phyloP scores from a whole-genome alignment of 2,797 vertebrate species.

The Okamejei kenojei region DNA sequence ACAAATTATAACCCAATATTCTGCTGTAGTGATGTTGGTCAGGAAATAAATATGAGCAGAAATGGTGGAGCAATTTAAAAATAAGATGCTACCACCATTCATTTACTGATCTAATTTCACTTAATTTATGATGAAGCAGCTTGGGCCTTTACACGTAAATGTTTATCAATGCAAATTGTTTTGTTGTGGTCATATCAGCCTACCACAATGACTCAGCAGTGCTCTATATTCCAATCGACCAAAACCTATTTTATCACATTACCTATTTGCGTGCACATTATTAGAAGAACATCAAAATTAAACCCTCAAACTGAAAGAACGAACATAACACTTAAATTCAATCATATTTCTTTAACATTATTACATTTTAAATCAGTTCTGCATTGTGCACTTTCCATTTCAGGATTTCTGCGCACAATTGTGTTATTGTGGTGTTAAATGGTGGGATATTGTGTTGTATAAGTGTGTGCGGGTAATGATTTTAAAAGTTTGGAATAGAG shows the following conservation, averaged over 20 bases:
- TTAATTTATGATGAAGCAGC: too few species aligned
- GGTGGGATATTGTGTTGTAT: not conserved
- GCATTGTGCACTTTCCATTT: not conserved
- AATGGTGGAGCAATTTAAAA: too few species aligned
- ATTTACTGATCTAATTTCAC: not conserved
- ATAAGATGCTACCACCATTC: not conserved
- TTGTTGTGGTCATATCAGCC: too few species aligned
- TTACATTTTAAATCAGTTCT: not conserved
- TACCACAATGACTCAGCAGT: not conserved
- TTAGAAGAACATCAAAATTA: not conserved
- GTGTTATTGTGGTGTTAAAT: too few species aligned
- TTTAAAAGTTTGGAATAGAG: not conserved
- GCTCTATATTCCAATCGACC: not conserved
- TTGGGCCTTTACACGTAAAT: not conserved
- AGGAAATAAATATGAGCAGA: too few species aligned
- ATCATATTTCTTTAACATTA: not conserved
- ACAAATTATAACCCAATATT: too few species aligned
- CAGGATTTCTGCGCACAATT: not conserved
- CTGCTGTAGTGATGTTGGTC: too few species aligned
- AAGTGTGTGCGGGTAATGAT: not conserved
- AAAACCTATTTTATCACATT: not conserved
- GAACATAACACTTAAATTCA: not conserved
- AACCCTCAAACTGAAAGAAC: not conserved
- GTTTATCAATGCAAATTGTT: too few species aligned
- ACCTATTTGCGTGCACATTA: not conserved